Evolutionary conservation across 2,113 vertebrate species (phyloP), one percentile per base, ranked within the genome.

Genomic region (Pelvicachromis taeniatus): DNA sequence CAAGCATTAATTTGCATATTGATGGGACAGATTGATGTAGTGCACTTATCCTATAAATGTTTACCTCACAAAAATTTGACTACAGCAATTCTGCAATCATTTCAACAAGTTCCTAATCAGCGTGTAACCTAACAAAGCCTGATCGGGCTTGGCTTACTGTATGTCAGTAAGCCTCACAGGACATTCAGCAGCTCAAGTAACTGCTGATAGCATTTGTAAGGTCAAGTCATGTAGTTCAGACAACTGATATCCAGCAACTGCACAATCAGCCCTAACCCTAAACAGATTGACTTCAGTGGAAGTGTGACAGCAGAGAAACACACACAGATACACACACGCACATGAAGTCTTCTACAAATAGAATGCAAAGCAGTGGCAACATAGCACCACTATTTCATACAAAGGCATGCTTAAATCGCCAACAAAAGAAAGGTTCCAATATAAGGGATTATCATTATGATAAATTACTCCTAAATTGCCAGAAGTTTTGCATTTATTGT

Each of bases 181-280:
- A 86, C 31, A 85, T 80, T 89, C 87, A 77, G 92, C 88, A 85
- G 88, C 89, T 94, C 91, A 91, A 53, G 89, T 93, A 86, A 89
- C 90, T 89, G 88, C 84, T 88, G 90, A 92, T 85, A 80, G 88
- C 87, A 88, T 88, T 89, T 92, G 91, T 91, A 91, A 91, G 91
- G 90, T 92, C 85, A 89, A 85, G 75, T 88, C 86, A 48, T 82
- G 86, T 70, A 82, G 88, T 84, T 87, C 78, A 88, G 89, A 89
- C 83, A 91, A 81, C 81, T 89, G 91, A 94, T 94, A 94, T 85
- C 82, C 87, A 87, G 82, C 91, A 89, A 92, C 82, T 91, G 87
- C 90, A 91, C 83, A 86, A 88, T 92, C 90, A 90, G 87, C 88
- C 86, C 58, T 83, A 91, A 94, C 88, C 91, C 86, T 85, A 94